These are phyloP conservation scores for Oceanodroma tethys DNA, from an alignment of 2,113 vertebrate genomes.

Conservation along the genomic window DNA sequence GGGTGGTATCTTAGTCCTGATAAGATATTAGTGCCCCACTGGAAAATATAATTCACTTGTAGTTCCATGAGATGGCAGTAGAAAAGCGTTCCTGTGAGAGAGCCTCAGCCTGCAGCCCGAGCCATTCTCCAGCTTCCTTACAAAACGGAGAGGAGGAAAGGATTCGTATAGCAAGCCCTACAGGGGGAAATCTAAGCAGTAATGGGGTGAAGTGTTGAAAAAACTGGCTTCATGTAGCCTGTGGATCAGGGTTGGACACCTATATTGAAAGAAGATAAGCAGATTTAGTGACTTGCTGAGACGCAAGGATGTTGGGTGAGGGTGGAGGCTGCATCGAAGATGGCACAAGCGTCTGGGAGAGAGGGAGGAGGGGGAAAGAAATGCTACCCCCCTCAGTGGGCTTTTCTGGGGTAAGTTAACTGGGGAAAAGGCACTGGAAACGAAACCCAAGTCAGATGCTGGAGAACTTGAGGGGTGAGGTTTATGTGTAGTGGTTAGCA, in stretches of 20 bases:
- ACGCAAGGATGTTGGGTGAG: neutral
- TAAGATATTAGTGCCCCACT: neutral
- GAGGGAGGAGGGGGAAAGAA: neutral
- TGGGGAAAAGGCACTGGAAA: neutral
- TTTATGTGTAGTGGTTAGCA: too few relatives aligned
- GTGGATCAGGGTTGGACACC: neutral
- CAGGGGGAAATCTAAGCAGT: neutral
- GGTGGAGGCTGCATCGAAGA: neutral
- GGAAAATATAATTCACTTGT: neutral
- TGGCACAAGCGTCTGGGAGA: neutral
- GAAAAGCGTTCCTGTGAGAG: neutral
- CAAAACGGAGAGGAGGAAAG: neutral
- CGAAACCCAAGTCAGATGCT: neutral
- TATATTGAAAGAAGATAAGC: neutral
- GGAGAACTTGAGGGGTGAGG: neutral
- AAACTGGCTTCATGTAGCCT: neutral
- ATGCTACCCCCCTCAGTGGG: neutral
- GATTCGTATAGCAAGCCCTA: neutral
- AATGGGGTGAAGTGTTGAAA: neutral
- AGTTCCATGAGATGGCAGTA: constrained; percentile 69
- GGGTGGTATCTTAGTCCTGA: neutral
- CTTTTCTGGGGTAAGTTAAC: neutral
- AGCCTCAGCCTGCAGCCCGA: neutral
- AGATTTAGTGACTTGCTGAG: neutral
- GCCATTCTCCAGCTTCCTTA: neutral